phyloP scores from a whole-genome alignment of 2,113 vertebrate genomes.

The Mastomys coucha region DNA sequence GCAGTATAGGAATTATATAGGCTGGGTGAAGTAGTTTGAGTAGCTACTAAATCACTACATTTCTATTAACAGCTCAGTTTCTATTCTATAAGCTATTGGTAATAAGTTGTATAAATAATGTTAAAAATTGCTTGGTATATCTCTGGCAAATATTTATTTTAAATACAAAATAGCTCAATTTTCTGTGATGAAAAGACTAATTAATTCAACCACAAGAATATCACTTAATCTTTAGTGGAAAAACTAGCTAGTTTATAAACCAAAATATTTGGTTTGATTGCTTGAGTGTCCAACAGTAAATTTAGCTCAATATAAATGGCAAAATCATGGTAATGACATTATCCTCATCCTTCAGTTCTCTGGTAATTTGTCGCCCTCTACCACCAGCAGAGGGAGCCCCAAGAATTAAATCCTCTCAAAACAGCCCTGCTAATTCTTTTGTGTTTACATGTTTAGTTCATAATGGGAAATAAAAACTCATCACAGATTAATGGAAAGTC shows the following conservation, averaged over 20 bases:
- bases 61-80: constrained; percentile 59
- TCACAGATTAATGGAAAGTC: constrained; percentile 72
- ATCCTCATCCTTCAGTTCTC: neutral
- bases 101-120: constrained; percentile 65
- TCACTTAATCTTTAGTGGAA: constrained; percentile 56
- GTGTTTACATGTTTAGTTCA: constrained; percentile 70
- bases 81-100: constrained; percentile 67
- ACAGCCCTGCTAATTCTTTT: constrained; percentile 67
- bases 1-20: constrained; percentile 25
- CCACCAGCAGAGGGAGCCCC: constrained; percentile 89
- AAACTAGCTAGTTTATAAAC: constrained; percentile 64
- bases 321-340: constrained; percentile 60
- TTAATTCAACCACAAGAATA: constrained; percentile 76
- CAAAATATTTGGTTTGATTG: constrained; percentile 64
- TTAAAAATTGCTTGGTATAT: constrained; percentile 44
- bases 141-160: constrained; percentile 64
- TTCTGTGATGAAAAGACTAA: constrained; percentile 75
- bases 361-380: constrained; percentile 69
- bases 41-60: constrained; percentile 61
- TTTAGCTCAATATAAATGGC: constrained; percentile 63
- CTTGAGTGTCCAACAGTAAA: constrained; percentile 33
- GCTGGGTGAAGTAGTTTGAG: constrained; percentile 53
- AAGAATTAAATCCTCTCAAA: constrained; percentile 69
- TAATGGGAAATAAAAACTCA: constrained; percentile 73
- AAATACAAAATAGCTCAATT: constrained; percentile 70